phyloP scores from a whole-genome alignment of 2,797 vertebrate species.

The Anableps anableps region DNA sequence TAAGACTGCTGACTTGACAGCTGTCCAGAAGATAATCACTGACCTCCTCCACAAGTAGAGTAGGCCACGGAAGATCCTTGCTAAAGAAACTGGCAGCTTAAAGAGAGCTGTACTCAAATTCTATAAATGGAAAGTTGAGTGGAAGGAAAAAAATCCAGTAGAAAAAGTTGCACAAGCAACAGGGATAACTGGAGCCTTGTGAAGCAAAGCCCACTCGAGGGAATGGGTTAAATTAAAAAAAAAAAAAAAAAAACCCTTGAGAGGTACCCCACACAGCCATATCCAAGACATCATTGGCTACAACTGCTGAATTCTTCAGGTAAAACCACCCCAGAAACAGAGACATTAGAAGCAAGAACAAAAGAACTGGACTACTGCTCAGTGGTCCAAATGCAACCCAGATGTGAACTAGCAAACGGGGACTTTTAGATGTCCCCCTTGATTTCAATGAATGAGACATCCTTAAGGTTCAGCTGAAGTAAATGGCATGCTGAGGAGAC shows the following conservation, averaged over 20 bases:
- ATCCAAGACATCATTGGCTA: background rate
- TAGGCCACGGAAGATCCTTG: too few relatives aligned
- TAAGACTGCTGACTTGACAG: background rate
- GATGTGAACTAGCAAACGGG: background rate
- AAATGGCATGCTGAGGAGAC: background rate
- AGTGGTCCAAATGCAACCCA: background rate
- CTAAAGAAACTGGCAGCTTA: background rate
- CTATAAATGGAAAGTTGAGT: background rate
- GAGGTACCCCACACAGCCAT: background rate
- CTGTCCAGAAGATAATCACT: background rate
- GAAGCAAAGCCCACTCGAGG: background rate
- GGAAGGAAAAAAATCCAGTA: background rate
- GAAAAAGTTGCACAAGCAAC: background rate
- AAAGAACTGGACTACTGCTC: background rate
- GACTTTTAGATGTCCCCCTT: background rate
- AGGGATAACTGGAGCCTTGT: background rate
- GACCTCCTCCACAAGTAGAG: background rate
- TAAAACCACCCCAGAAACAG: background rate
- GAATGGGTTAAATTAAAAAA: background rate
- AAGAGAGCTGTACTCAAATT: background rate
- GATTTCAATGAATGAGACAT: background rate
- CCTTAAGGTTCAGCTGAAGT: background rate
- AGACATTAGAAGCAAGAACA: background rate
- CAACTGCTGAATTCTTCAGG: background rate
- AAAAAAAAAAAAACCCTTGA: background rate